These are phyloP conservation scores for Cyanistes caeruleus DNA, from an alignment of 2,113 vertebrate species.

Conservation along the genomic window DNA sequence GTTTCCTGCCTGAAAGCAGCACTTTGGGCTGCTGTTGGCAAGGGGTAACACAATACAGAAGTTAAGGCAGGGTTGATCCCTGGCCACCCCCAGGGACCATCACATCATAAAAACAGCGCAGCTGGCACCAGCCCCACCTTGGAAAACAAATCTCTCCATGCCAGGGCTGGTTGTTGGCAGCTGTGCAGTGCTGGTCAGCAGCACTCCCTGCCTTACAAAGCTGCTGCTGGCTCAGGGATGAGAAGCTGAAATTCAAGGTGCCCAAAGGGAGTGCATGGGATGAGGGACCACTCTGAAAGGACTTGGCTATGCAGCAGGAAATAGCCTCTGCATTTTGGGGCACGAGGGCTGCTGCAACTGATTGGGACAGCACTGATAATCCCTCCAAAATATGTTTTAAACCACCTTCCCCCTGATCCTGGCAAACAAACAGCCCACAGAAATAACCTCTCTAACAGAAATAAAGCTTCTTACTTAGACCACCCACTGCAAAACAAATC, in stretches of 20 bases:
- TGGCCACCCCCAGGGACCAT: background rate
- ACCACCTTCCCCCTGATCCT: background rate
- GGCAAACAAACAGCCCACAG: background rate
- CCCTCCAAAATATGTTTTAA: background rate
- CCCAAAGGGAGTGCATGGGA: background rate
- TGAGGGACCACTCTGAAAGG: background rate
- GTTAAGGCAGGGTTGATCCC: background rate
- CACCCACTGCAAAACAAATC: background rate
- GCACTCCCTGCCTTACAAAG: background rate
- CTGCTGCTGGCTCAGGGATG: accelerated
- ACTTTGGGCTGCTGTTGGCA: accelerated
- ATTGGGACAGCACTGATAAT: background rate
- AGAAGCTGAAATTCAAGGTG: background rate
- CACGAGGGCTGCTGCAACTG: background rate
- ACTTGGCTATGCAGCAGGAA: background rate
- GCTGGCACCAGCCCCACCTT: background rate
- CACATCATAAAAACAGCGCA: background rate
- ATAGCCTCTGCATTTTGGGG: background rate
- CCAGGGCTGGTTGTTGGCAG: accelerated
- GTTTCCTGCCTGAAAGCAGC: background rate
- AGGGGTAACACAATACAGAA: background rate
- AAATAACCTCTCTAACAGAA: background rate
- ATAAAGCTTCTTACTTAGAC: background rate
- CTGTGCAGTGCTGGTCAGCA: background rate
- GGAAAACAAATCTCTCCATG: background rate